Conservation (phyloP, 2,797 vertebrate genomes). For the Trachurus trachurus region DNA sequence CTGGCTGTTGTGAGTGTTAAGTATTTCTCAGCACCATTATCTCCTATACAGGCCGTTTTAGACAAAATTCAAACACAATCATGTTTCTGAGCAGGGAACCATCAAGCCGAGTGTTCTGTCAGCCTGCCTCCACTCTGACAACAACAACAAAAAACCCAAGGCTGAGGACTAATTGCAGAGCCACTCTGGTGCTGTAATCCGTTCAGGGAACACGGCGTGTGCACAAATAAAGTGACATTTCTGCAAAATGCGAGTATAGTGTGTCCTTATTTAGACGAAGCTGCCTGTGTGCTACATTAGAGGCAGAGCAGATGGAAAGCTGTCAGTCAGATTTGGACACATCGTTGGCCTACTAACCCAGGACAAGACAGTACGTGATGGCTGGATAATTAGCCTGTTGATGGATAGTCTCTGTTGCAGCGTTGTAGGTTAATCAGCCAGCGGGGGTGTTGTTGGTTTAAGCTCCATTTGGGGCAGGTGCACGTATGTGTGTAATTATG, state of each 20-base stretch:
- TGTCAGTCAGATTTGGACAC: constrained; percentile 31
- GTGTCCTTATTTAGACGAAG: constrained; percentile 19
- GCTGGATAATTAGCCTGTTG: constrained; percentile 13
- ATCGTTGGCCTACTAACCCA: constrained; percentile 19
- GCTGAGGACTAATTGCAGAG: constrained; percentile 25
- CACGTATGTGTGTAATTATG: neutral
- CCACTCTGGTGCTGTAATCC: neutral
- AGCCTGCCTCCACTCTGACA: constrained; percentile 14
- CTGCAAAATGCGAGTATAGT: constrained; percentile 31
- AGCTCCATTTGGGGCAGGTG: constrained; percentile 8
- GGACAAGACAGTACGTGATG: constrained; percentile 25
- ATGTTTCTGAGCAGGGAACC: constrained; percentile 11
- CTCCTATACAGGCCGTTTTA: neutral
- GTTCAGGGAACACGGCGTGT: constrained; percentile 27
- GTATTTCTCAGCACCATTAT: constrained; percentile 8
- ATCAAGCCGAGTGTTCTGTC: constrained; percentile 1
- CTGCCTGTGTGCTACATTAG: constrained; percentile 19
- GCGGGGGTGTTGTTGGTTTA: constrained; percentile 23
- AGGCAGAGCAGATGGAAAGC: constrained; percentile 22
- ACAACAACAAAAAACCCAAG: constrained; percentile 12
- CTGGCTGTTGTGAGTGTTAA: neutral
- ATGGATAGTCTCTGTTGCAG: constrained; percentile 49
- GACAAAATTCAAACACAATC: constrained; percentile 22
- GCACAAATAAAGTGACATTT: constrained; percentile 15
- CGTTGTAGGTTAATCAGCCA: constrained; percentile 25